These are phyloP conservation scores for Carassius auratus DNA, from an alignment of 2,113 vertebrate species.

Conservation along the genomic window DNA sequence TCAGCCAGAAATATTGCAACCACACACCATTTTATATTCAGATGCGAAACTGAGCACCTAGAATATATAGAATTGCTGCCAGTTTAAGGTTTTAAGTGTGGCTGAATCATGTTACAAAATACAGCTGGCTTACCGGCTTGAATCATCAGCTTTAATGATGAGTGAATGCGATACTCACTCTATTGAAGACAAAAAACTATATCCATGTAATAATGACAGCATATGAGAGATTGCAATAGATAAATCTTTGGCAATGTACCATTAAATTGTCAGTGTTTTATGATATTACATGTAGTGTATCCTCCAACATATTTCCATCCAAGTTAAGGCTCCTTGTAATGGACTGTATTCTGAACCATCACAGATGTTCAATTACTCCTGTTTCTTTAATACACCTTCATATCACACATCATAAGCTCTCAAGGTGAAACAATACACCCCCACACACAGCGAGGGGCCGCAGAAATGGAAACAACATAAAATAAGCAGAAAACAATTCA, in stretches of 20 bases:
- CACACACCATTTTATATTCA: neutral
- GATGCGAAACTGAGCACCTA: neutral
- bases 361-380: neutral
- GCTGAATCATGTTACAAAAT: neutral
- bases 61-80: neutral
- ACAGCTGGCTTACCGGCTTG: neutral
- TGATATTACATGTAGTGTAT: conserved; percentile 1
- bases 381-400: neutral
- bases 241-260: neutral
- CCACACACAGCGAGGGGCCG: neutral
- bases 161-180: neutral
- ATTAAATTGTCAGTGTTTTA: neutral
- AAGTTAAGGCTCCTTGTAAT: neutral
- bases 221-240: neutral
- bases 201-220: conserved; percentile 1
- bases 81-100: neutral
- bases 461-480: neutral
- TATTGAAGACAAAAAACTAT: neutral
- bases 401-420: conserved; percentile 25
- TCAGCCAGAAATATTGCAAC: neutral
- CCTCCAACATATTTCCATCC: neutral
- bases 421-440: neutral
- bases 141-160: conserved; percentile 8
- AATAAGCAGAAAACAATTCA: neutral
- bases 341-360: neutral